Base-by-base conservation (phyloP, 2,113 vertebrate species). In the Ardeotis arabs region DNA sequence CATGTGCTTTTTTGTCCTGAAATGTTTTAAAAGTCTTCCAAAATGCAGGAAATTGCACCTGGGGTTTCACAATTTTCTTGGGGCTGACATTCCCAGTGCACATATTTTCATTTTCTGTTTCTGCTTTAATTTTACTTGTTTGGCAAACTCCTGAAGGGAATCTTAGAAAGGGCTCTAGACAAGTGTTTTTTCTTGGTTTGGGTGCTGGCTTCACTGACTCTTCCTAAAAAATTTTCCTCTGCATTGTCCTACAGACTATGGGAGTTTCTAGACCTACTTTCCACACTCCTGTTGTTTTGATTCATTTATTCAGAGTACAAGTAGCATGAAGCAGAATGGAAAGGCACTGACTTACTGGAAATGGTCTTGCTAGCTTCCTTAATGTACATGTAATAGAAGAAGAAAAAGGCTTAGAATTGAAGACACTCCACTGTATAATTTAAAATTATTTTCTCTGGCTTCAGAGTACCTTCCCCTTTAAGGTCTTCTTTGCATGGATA, bases 11-110 rank as follows among this genome's bases (percentile, higher is more conserved):
- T 97, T 96, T 96, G 93, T 97, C 90, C 95, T 84, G 53, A 96
- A 96, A 85, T 50, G 86, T 84, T 97, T 92, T 90, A 82, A 91
- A 96, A 85, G 18, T 81, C 78, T 92, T 90, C 64, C 83, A 92
- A 97, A 96, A 94, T 39, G 53, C 41, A 73, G 95, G 94, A 96
- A 96, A 87, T 95, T 96, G 85, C 94, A 96, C 95, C 95, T 96
- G 92, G 86, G 41, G 79, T 95, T 96, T 96, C 76, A 95, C 82
- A 67, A 33, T 89, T 95, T 96, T 92, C 63, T 86, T 35, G 83
- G 53, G 69, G 41, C 47, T 56, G 75, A 39, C 4, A 7, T 81
- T 93, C 78, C 52, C 9, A 2, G 59, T 56, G 47, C 49, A 85
- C 74, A 41, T 69, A 12, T 4, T 78, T 89, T 74, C 28, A 41